Percentiles rank a stretch among this genome's conserved stretches.
These are phyloP conservation scores for Scotopteryx bipunctaria DNA, from an alignment of 2,888 invertebrate genomes.

Conservation along the genomic window DNA sequence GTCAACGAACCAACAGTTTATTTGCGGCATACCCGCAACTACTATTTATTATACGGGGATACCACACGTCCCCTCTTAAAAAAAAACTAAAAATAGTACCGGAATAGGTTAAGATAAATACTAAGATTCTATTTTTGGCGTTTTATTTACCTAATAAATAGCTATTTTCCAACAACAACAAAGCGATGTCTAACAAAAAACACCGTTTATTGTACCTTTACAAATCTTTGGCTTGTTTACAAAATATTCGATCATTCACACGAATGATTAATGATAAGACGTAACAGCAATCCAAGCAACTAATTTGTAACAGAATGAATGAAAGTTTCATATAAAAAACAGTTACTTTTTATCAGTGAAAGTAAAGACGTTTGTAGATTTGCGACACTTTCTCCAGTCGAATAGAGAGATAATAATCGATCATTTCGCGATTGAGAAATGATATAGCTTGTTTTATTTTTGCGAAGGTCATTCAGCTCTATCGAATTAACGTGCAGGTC, in stretches of 20 bases:
- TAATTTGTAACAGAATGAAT: slow-evolving; percentile 35
- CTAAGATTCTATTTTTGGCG: no score
- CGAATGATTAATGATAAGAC: slow-evolving; percentile 14
- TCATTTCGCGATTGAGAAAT: slow-evolving; percentile 33
- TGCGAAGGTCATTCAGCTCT: no score
- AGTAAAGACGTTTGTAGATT: slow-evolving; percentile 48
- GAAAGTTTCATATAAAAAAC: slow-evolving; percentile 47
- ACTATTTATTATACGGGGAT: no score
- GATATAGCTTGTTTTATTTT: slow-evolving; percentile 6
- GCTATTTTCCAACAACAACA: no score
- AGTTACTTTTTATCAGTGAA: slow-evolving; percentile 57
- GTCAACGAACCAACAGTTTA: no score
- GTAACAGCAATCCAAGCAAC: neutral
- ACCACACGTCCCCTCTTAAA: no score
- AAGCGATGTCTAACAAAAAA: neutral
- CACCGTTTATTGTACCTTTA: slow-evolving; percentile 1
- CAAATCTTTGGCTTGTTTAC: slow-evolving; percentile 13
- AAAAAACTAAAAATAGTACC: no score
- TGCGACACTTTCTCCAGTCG: slow-evolving; percentile 63
- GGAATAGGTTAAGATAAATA: no score
- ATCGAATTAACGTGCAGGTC: no score
- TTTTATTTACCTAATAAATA: no score
- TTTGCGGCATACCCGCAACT: no score
- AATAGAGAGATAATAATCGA: slow-evolving; percentile 43
- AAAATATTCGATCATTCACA: slow-evolving; percentile 9